These are phyloP conservation scores for Hydriomena furcata DNA, from an alignment of 2,888 invertebrate genomes.

Conservation along the genomic window DNA sequence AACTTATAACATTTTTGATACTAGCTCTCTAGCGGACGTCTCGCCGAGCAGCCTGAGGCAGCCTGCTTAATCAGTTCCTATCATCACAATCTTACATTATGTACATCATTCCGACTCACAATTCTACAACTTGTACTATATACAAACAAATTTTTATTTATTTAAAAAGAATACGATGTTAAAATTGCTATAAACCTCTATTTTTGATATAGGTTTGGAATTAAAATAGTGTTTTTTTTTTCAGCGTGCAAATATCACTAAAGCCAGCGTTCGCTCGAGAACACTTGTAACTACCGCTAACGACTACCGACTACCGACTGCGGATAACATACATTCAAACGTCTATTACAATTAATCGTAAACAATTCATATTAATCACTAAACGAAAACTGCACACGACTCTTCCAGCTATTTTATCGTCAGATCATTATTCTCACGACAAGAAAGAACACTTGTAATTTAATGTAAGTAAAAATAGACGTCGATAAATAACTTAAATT, in stretches of 20 bases:
- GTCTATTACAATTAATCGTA: conserved; percentile 49
- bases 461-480: conserved; percentile 59
- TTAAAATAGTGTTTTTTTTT: conserved; percentile 71
- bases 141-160: conserved; percentile 73
- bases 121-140: conserved; percentile 81
- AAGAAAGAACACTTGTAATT: conserved; percentile 57
- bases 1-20: conserved; percentile 63
- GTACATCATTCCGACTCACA: conserved; percentile 72
- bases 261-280: conserved; percentile 68
- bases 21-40: conserved; percentile 48
- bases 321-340: conserved; percentile 55
- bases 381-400: conserved; percentile 63
- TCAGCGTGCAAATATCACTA: conserved; percentile 78
- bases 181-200: conserved; percentile 76
- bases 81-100: conserved; percentile 69
- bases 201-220: conserved; percentile 77
- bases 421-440: conserved; percentile 67
- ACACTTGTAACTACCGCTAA: no score
- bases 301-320: conserved; percentile 57
- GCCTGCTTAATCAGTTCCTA: conserved; percentile 54
- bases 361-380: conserved; percentile 52
- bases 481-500: conserved; percentile 78
- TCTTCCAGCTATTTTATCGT: conserved; percentile 57
- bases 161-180: conserved; percentile 80
- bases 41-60: conserved; percentile 45